Base-by-base conservation (phyloP, 2,797 vertebrate species). In the Eulemur coronatus region DNA sequence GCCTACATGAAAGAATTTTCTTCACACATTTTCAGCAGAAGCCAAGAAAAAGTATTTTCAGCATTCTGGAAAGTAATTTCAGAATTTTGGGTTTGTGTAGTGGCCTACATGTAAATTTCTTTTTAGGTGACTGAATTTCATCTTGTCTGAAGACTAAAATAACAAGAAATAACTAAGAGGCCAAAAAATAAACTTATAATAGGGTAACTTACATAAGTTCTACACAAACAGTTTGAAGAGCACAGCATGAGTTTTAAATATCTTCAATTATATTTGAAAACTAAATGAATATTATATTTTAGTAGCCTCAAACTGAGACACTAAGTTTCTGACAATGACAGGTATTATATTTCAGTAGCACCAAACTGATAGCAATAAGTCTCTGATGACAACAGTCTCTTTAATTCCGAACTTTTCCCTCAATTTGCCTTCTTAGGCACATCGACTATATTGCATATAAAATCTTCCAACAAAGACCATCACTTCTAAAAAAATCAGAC, bases 121-220 rank as follows among this genome's bases (percentile, higher is more conserved):
- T 91, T 85, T 30, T 35, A 43, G 81, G 79, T 46, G 79, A 84
- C 48, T 43, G 48, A 38, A 93, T 96, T 91, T 91, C 79, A n/a
- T 89, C 84, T 93, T 72, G 38, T 91, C 90, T 67, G 65, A 75
- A 63, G 50, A 84, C 72, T 89, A 28, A 91, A 96, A 59, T 55
- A 93, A 96, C 84, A 89, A 82, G 93, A 95, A 96, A 86, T 55
- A 81, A 41, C 78, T 30, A 50, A 81, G 57, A 70, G 30, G 30
- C 86, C 13, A n/a, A 96, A 73, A 85, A 76, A 7, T 4, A 17
- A 8, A 15, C 3, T 26, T 46, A 72, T 46, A 41, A 67, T 1
- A 38, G 48, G 17, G 2, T 11, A 50, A 52, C 50, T 91, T 70
- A 69, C 26, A 41, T 35, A 90, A 69, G 57, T 24, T 57, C 84